phyloP scores from a whole-genome alignment of 2,113 vertebrate species.

The Erythrolamprus reginae region DNA sequence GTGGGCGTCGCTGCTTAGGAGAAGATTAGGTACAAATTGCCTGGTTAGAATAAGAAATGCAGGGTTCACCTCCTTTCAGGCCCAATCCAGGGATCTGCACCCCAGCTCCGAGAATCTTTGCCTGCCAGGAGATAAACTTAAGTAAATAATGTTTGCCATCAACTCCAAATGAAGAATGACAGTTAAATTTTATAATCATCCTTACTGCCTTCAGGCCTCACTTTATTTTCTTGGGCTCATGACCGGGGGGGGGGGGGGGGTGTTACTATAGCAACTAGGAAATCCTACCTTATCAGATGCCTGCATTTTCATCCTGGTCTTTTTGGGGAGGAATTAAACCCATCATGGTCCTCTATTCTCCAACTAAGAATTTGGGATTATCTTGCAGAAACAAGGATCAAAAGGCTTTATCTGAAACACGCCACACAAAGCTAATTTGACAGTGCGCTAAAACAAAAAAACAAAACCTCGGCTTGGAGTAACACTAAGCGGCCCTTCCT shows the following conservation, averaged over 20 bases:
- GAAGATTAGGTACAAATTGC: slow-evolving; percentile 55
- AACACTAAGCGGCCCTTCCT: neutral
- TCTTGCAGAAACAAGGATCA: slow-evolving; percentile 80
- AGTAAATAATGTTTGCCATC: slow-evolving; percentile 80
- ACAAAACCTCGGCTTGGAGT: too few species aligned
- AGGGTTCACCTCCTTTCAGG: slow-evolving; percentile 43
- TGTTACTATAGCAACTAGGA: slow-evolving; percentile 87
- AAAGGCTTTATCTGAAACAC: slow-evolving; percentile 75
- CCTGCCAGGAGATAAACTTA: slow-evolving; percentile 75
- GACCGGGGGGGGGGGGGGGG: slow-evolving; percentile 82
- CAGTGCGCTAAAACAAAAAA: slow-evolving; percentile 53
- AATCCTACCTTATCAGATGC: slow-evolving; percentile 82
- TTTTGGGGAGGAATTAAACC: slow-evolving; percentile 82
- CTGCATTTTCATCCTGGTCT: slow-evolving; percentile 79
- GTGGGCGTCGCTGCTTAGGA: slow-evolving; percentile 39
- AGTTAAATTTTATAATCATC: slow-evolving; percentile 90
- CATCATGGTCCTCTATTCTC: slow-evolving; percentile 77
- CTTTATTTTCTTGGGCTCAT: slow-evolving; percentile 80
- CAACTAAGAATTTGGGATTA: slow-evolving; percentile 80
- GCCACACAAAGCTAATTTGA: slow-evolving; percentile 73
- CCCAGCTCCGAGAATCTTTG: slow-evolving; percentile 59
- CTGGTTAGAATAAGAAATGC: slow-evolving; percentile 58
- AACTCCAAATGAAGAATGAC: slow-evolving; percentile 87
- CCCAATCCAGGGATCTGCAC: slow-evolving; percentile 57
- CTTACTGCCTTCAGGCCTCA: slow-evolving; percentile 79